A percentile compares a stretch with the other conserved stretches of the same genome.
Evolutionary conservation across 30 jellyfish, hydroid and myxozoan species (phyloP).

Genomic region (Aurelia sp.): DNA sequence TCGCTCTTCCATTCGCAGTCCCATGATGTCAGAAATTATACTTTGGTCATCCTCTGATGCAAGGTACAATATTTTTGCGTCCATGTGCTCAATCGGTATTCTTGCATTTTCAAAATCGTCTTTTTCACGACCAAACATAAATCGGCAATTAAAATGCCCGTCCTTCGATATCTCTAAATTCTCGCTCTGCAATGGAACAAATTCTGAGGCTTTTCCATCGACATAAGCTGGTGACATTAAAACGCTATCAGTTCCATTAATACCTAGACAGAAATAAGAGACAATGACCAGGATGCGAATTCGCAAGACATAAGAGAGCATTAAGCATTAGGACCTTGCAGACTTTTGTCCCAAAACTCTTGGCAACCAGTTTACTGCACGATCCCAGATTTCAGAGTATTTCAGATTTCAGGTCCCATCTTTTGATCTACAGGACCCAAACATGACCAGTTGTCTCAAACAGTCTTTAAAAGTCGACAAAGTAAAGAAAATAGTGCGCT

Average conservation of each 20-base stretch:
- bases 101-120: slow-evolving; percentile 3
- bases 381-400: too few relatives aligned
- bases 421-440: too few relatives aligned
- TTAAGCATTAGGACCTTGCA: too few relatives aligned
- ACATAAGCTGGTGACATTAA: neutral
- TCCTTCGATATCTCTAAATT: neutral
- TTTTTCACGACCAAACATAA: neutral
- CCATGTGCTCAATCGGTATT: slow-evolving; percentile 18
- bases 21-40: neutral
- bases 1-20: neutral
- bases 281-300: too few relatives aligned
- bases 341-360: too few relatives aligned
- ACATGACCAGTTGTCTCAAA: too few relatives aligned
- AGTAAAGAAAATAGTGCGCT: too few relatives aligned
- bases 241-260: neutral
- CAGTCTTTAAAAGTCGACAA: too few relatives aligned
- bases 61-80: slow-evolving; percentile 12
- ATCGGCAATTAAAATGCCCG: neutral
- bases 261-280: neutral
- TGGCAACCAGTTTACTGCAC: too few relatives aligned
- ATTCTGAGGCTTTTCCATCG: neutral
- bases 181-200: neutral
- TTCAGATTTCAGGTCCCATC: too few relatives aligned
- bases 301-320: too few relatives aligned
- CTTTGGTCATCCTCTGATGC: slow-evolving; percentile 42